Conservation (phyloP, 2,888 invertebrate genomes). For the Patella depressa region DNA sequence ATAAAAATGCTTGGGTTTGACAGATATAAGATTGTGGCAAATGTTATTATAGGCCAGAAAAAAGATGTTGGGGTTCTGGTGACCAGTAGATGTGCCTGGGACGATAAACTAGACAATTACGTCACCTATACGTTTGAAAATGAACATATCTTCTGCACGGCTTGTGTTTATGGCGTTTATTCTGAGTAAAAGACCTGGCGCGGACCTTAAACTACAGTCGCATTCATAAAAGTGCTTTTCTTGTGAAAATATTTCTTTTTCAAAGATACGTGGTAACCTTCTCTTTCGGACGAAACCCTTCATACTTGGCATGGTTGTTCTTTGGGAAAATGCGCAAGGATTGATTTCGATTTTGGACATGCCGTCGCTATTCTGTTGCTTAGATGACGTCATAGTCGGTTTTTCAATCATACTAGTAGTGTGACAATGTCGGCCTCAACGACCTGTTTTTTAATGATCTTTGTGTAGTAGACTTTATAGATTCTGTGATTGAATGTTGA, state of each 20-base stretch:
- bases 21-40: slow-evolving; percentile 55
- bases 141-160: slow-evolving; percentile 50
- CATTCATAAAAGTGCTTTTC: neutral
- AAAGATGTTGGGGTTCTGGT: slow-evolving; percentile 46
- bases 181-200: slow-evolving; percentile 39
- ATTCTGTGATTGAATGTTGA: too few relatives aligned
- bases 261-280: too few relatives aligned
- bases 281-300: too few relatives aligned
- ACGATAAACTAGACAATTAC: slow-evolving; percentile 49
- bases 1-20: slow-evolving; percentile 55
- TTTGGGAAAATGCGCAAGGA: too few relatives aligned
- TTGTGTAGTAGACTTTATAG: too few relatives aligned
- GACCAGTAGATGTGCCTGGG: slow-evolving; percentile 53
- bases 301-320: too few relatives aligned
- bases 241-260: neutral
- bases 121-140: slow-evolving; percentile 51
- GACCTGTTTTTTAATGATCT: too few relatives aligned
- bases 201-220: neutral
- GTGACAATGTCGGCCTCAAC: too few relatives aligned
- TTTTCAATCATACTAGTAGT: too few relatives aligned
- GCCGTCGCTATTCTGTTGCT: too few relatives aligned
- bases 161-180: slow-evolving; percentile 55
- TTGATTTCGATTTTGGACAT: too few relatives aligned
- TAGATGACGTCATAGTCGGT: too few relatives aligned
- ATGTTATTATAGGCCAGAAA: slow-evolving; percentile 51